Conservation (phyloP, 23 tunicate species). For the Pegea sp. region DNA sequence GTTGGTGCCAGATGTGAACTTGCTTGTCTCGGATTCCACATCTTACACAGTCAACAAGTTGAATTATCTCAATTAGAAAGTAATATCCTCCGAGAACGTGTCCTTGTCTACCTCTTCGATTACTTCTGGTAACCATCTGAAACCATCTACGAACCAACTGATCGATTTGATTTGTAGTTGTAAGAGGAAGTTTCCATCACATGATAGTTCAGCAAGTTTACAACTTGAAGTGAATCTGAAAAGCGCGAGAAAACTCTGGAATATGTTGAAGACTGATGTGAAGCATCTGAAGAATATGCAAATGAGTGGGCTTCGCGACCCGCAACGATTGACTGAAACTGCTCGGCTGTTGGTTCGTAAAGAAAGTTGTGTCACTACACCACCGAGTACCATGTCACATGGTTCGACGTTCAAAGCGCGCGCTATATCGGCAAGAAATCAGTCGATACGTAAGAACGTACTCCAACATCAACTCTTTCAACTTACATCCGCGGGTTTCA, state of each 20-base stretch:
- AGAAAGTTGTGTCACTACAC: too few species aligned
- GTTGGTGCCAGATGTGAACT: constrained; percentile 56
- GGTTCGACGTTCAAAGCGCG: too few species aligned
- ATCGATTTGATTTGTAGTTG: constrained; percentile 29
- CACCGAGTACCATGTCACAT: too few species aligned
- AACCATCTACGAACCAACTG: too few species aligned
- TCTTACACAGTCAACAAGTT: constrained; percentile 33
- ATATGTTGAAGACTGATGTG: constrained; percentile 42
- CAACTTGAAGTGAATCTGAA: constrained; percentile 34
- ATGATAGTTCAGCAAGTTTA: constrained; percentile 1
- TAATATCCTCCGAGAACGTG: constrained; percentile 60
- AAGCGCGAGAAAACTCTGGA: constrained; percentile 25
- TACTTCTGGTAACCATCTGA: constrained; percentile 93
- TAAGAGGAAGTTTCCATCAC: constrained; percentile 41
- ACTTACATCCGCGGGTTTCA: too few species aligned
- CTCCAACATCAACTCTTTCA: too few species aligned
- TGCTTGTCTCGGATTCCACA: constrained; percentile 40
- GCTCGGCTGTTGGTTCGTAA: not conserved
- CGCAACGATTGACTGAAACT: not conserved
- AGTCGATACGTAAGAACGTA: too few species aligned
- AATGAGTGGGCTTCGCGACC: not conserved
- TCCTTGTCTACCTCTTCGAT: constrained; percentile 53
- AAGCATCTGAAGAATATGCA: constrained; percentile 11
- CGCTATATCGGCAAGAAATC: too few species aligned
- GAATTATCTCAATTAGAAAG: constrained; percentile 26